phyloP scores from a whole-genome alignment of 1,140 invertebrate genomes.

The Drosophila mojavensis region DNA sequence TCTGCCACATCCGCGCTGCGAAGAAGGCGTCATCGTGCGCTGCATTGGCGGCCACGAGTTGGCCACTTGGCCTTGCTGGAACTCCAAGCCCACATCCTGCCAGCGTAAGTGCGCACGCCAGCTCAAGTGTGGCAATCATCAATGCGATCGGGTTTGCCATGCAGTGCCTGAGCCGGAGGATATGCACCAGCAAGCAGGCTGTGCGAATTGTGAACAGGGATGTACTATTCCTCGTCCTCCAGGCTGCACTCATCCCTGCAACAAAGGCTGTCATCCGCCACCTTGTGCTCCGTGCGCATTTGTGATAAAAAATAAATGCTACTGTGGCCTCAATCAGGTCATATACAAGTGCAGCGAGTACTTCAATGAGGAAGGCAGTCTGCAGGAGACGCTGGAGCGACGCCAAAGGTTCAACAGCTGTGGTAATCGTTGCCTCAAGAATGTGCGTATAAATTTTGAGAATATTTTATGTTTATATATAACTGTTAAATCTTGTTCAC shows the following conservation, averaged over 20 bases:
- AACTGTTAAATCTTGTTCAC: not conserved
- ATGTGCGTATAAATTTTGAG: slow-evolving; percentile 85
- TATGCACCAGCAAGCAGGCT: slow-evolving; percentile 84
- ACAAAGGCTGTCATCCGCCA: slow-evolving; percentile 90
- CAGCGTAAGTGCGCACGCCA: slow-evolving; percentile 84
- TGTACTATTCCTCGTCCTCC: slow-evolving; percentile 89
- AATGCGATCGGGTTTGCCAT: slow-evolving; percentile 91
- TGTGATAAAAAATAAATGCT: slow-evolving; percentile 90
- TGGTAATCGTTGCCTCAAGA: slow-evolving; percentile 93
- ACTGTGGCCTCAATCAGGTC: slow-evolving; percentile 90
- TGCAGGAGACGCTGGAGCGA: slow-evolving; percentile 80
- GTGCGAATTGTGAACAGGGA: slow-evolving; percentile 89
- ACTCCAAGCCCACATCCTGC: slow-evolving; percentile 89
- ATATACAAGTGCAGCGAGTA: slow-evolving; percentile 90
- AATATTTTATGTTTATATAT: not conserved
- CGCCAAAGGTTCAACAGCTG: slow-evolving; percentile 61
- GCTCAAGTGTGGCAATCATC: slow-evolving; percentile 90
- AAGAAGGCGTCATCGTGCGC: slow-evolving; percentile 88
- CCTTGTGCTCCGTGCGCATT: slow-evolving; percentile 89
- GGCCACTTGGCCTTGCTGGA: slow-evolving; percentile 89
- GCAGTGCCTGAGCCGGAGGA: slow-evolving; percentile 84
- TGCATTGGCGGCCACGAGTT: slow-evolving; percentile 94
- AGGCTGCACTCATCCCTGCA: slow-evolving; percentile 92
- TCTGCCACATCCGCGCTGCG: slow-evolving; percentile 89
- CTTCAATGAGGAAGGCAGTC: slow-evolving; percentile 85